Evolutionary conservation across 2,113 vertebrate species (phyloP), one percentile per base, ranked within the genome.

Genomic region (Pica pica): DNA sequence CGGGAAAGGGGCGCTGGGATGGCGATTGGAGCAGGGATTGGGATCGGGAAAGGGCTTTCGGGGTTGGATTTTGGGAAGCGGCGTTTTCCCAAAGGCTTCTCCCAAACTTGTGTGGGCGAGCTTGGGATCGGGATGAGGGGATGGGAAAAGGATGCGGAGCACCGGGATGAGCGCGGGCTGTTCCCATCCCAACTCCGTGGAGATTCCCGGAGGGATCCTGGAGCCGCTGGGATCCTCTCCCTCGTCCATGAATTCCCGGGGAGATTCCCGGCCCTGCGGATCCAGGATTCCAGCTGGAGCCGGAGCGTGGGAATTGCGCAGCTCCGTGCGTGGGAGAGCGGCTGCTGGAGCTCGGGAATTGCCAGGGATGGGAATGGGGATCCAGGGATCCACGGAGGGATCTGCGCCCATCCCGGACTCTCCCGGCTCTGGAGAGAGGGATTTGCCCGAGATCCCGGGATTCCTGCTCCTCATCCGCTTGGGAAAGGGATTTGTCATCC

Each of bases 171-270:
- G 63, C 22, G 5, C 22, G 31, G 30, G 64, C 1, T 2, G 14
- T 1, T 46, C 64, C 33, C 64, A 1, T 33, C 44, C 33, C 64
- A 3, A 13, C 31, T 27, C 64, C 44, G 3, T 0, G 24, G 24
- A 10, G 9, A 4, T 27, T 27, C 33, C 65, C 16, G 10, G 28
- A 23, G 30, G 37, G 16, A 46, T 46, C 63, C 18, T 4, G 22
- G 57, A 35, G 4, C 41, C 30, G 14, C 18, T 3, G n/a, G 64
- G 31, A 47, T 47, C 33, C 7, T 7, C 59, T 19, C 24, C 4
- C 10, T 4, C 5, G 13, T 37, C 65, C 65, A 0, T 3, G 18
- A 1, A 68, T 35, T 10, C 11, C 15, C 37, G 6, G 20, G 9
- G 33, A 39, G 9, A 77, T 65, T 46, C 76, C 61, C 27, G 27